These are phyloP conservation scores for Pangasius mekongensis DNA, from an alignment of 2,797 vertebrate genomes.

Conservation along the genomic window DNA sequence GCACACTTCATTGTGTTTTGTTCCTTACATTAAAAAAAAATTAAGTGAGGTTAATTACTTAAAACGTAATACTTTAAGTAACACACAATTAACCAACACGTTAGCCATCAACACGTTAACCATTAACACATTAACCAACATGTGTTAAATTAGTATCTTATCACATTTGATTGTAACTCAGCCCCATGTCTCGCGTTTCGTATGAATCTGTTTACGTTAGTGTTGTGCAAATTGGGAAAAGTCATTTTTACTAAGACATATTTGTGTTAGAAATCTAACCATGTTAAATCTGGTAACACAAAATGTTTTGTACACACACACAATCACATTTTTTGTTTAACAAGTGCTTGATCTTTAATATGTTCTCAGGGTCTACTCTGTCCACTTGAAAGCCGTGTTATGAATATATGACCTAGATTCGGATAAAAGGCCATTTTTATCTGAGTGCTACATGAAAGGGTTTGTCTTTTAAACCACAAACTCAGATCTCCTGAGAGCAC, in stretches of 20 bases:
- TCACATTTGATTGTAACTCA: neutral
- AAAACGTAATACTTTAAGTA: neutral
- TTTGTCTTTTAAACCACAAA: neutral
- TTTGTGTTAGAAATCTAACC: neutral
- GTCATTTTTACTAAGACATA: neutral
- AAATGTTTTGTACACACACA: neutral
- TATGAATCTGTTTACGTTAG: neutral
- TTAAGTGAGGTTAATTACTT: neutral
- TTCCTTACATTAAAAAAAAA: neutral
- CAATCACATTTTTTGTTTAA: neutral
- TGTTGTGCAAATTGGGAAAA: neutral
- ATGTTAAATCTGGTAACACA: neutral
- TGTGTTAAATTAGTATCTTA: neutral
- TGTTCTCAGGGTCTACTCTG: neutral
- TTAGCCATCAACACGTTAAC: too few relatives aligned
- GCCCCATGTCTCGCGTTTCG: neutral
- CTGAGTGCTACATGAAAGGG: constrained; percentile 1
- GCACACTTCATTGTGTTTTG: neutral
- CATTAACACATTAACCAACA: neutral
- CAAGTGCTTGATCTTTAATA: too few relatives aligned
- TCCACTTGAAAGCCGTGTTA: neutral
- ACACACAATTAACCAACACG: neutral
- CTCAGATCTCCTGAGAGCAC: neutral
- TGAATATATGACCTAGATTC: constrained; percentile 11
- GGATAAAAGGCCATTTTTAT: constrained; percentile 5